Evolutionary conservation across 1,140 invertebrate species (phyloP).

Genomic region (Cylas formicarius): DNA sequence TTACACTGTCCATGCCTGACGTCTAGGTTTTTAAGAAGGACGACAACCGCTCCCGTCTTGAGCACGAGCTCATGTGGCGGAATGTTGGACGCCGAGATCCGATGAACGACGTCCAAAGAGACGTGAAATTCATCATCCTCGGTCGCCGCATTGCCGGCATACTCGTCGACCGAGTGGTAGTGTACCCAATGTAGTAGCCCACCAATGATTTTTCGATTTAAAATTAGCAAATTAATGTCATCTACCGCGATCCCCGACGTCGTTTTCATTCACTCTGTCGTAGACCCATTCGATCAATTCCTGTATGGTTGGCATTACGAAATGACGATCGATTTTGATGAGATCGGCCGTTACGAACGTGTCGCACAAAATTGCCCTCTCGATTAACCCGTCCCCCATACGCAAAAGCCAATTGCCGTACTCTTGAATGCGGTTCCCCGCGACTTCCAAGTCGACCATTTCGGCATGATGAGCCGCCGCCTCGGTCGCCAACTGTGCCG

Average conservation of each 20-base stretch:
- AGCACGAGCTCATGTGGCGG: neutral
- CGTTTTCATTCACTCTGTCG: no score
- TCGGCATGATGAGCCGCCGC: no score
- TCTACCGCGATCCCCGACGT: neutral
- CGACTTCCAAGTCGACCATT: no score
- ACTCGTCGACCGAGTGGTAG: neutral
- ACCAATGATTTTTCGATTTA: no score
- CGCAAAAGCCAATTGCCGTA: no score
- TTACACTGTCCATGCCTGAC: neutral
- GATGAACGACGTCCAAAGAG: neutral
- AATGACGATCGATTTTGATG: neutral
- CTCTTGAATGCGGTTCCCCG: no score
- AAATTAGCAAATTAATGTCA: neutral
- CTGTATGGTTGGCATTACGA: neutral
- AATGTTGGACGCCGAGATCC: neutral
- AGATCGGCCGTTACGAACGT: neutral
- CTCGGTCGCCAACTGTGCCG: no score
- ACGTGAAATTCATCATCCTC: neutral
- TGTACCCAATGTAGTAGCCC: no score
- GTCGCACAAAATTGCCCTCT: no score
- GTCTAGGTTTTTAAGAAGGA: neutral
- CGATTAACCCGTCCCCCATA: no score
- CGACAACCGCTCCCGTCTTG: neutral
- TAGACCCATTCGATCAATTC: neutral
- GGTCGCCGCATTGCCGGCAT: slow-evolving; percentile 1